Percentiles rank a stretch among this genome's conserved stretches.
Evolutionary conservation across 2,888 invertebrate species (phyloP).

Genomic region (Ophioninae sp.): DNA sequence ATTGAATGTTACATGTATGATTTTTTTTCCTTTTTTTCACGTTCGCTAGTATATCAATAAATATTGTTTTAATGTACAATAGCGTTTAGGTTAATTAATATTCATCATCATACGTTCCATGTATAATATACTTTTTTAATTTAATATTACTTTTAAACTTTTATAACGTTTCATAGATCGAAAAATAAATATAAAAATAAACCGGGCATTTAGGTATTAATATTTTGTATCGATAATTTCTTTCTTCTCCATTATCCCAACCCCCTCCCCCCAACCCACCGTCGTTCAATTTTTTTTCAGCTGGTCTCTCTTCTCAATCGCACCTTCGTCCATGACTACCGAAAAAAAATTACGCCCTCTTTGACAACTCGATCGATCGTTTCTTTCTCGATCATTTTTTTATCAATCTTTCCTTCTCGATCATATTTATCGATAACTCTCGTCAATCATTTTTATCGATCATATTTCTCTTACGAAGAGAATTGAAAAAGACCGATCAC

Average conservation of each 20-base stretch:
- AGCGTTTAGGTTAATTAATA: slow-evolving; percentile 66
- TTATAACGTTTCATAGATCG: slow-evolving; percentile 80
- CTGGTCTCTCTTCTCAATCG: slow-evolving; percentile 35
- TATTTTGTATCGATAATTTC: slow-evolving; percentile 80
- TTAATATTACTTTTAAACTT: slow-evolving; percentile 81
- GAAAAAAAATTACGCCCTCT: slow-evolving; percentile 37
- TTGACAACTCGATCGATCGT: slow-evolving; percentile 23
- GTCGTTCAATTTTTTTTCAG: slow-evolving; percentile 3
- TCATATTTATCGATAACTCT: no score
- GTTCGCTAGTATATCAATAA: slow-evolving; percentile 42
- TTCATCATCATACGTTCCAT: slow-evolving; percentile 61
- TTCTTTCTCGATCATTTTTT: slow-evolving; percentile 38
- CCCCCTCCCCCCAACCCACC: slow-evolving; percentile 31
- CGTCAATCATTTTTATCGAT: no score
- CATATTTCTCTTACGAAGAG: slow-evolving; percentile 13
- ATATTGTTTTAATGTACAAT: slow-evolving; percentile 62
- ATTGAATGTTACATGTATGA: slow-evolving; percentile 41
- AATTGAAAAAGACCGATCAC: slow-evolving; percentile 4
- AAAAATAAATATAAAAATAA: slow-evolving; percentile 82
- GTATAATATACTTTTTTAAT: slow-evolving; percentile 71
- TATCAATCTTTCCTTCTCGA: no score
- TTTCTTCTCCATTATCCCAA: slow-evolving; percentile 57
- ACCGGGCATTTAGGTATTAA: slow-evolving; percentile 81
- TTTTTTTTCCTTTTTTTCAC: slow-evolving; percentile 25
- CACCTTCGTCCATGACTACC: slow-evolving; percentile 25